Percentiles rank a stretch among this genome's conserved stretches.
Conservation (phyloP, 2,888 invertebrate species). For the Lamellibrachia columna region DNA sequence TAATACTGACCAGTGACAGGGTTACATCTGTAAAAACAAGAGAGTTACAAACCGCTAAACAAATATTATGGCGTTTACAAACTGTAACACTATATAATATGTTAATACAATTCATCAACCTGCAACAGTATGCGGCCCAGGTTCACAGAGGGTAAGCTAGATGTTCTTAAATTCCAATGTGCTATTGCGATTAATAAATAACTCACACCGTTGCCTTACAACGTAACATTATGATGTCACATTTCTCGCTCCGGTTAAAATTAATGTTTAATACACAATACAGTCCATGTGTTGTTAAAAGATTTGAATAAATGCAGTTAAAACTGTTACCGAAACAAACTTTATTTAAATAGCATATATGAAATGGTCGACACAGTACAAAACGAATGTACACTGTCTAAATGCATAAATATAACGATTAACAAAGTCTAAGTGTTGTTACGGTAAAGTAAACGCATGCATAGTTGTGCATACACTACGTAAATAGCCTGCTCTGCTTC, state of each 20-base stretch:
- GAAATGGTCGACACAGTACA: neutral
- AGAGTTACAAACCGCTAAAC: neutral
- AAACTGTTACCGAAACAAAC: neutral
- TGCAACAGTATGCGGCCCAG: neutral
- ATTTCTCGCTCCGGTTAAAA: neutral
- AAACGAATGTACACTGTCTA: neutral
- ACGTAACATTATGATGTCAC: neutral
- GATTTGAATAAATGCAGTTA: constrained; percentile 3
- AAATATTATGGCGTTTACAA: neutral
- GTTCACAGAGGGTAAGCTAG: neutral
- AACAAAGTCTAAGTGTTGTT: neutral
- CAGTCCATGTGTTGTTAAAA: neutral
- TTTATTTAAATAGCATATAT: neutral
- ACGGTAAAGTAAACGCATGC: neutral
- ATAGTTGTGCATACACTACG: neutral
- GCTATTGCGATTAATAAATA: neutral
- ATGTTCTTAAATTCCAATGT: neutral
- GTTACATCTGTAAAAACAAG: neutral
- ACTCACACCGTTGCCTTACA: neutral
- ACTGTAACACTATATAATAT: neutral
- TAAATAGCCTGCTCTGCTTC: neutral
- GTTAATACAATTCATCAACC: neutral
- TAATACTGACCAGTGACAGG: neutral
- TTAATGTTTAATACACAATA: neutral
- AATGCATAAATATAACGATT: neutral